These are phyloP conservation scores for Podiceps cristatus DNA, from an alignment of 2,113 vertebrate genomes.

Conservation along the genomic window DNA sequence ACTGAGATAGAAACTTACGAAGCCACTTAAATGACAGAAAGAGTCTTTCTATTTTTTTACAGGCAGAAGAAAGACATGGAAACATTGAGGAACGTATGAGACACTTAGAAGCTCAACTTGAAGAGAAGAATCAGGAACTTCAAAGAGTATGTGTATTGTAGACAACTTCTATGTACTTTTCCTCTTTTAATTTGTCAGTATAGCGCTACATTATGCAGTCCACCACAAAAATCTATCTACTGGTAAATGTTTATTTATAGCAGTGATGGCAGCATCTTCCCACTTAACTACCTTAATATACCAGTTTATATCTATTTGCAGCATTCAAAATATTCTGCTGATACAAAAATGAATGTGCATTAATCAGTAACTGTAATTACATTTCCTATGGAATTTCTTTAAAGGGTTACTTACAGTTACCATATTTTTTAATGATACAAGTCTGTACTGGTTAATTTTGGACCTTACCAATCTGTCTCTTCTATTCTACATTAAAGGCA, in stretches of 20 bases:
- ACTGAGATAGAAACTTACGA: slow-evolving; percentile 24
- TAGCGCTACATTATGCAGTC: not conserved
- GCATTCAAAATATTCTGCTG: not conserved
- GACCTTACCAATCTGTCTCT: not conserved
- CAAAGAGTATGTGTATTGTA: slow-evolving; percentile 85
- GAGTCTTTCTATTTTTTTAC: slow-evolving; percentile 68
- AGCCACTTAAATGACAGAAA: slow-evolving; percentile 58
- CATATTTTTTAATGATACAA: not conserved
- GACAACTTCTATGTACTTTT: not conserved
- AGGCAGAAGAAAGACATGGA: slow-evolving; percentile 98
- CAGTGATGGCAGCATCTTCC: not conserved
- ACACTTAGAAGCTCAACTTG: slow-evolving; percentile 95
- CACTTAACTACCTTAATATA: not conserved
- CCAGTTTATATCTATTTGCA: not conserved
- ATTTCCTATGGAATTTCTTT: not conserved
- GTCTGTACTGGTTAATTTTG: not conserved
- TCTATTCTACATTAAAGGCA: slow-evolving; percentile 79
- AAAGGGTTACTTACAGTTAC: not conserved
- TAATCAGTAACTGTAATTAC: not conserved
- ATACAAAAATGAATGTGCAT: not conserved
- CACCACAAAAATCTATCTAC: not conserved
- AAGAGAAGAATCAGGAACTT: slow-evolving; percentile 99
- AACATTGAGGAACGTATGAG: slow-evolving; percentile 98
- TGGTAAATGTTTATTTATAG: not conserved
- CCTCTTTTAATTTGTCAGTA: not conserved